phyloP scores from a whole-genome alignment of 2,113 vertebrate species.

The Mungos mungo region DNA sequence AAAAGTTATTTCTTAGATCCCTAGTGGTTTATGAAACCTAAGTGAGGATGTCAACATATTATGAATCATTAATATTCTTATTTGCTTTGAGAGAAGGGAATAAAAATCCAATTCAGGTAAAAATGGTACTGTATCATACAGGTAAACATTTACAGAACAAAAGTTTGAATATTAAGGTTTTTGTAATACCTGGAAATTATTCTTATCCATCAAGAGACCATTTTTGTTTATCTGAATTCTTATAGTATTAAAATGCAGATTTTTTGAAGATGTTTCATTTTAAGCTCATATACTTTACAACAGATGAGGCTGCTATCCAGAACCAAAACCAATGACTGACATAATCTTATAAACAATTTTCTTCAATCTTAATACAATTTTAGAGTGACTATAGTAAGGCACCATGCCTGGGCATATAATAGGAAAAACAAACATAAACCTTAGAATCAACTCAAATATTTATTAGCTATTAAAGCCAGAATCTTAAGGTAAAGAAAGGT shows the following conservation, averaged over 20 bases:
- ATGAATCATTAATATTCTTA: background rate
- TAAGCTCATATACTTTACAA: background rate
- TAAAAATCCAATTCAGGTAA: slow-evolving; percentile 19
- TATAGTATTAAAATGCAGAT: background rate
- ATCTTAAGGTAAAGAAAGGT: background rate
- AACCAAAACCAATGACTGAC: background rate
- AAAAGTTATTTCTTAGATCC: background rate
- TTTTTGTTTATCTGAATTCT: background rate
- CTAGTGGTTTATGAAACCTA: slow-evolving; percentile 2
- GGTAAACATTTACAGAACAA: background rate
- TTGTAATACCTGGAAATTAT: slow-evolving; percentile 25
- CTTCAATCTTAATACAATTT: background rate
- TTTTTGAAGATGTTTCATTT: background rate
- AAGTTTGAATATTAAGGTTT: background rate
- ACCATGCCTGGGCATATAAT: background rate
- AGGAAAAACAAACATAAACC: background rate
- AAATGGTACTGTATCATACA: background rate
- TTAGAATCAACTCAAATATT: background rate
- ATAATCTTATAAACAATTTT: background rate
- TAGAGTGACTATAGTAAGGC: background rate
- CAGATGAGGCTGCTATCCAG: background rate
- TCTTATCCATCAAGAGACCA: background rate
- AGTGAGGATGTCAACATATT: background rate
- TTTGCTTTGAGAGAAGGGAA: background rate
- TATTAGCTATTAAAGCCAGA: slow-evolving; percentile 18